These are phyloP conservation scores for Orthonyx spaldingii DNA, from an alignment of 2,113 vertebrate species.

Conservation along the genomic window DNA sequence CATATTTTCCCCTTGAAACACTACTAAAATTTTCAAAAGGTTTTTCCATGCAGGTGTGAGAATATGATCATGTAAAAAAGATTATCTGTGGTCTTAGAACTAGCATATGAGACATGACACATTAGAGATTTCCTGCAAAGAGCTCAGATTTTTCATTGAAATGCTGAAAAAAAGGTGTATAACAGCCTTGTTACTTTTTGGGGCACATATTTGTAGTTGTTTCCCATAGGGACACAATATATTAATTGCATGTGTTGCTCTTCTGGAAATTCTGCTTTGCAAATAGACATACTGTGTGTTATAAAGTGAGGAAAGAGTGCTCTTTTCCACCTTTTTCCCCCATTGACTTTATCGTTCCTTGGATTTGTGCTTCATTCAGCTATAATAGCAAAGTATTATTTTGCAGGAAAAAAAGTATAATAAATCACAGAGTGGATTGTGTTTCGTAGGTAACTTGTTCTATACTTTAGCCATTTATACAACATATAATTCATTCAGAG, in stretches of 20 bases:
- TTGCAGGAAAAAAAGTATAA: constrained; percentile 8
- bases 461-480: constrained; percentile 12
- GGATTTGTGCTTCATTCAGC: not conserved
- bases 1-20: not conserved
- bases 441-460: constrained; percentile 9
- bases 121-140: not conserved
- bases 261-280: not conserved
- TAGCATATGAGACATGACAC: not conserved
- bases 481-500: constrained; percentile 1
- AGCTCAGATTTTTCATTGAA: not conserved
- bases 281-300: not conserved
- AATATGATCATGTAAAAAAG: not conserved
- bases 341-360: not conserved
- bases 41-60: not conserved
- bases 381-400: not conserved
- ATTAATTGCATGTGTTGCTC: constrained; percentile 5
- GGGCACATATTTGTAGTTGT: not conserved
- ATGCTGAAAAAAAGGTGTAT: not conserved
- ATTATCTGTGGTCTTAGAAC: not conserved
- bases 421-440: constrained; percentile 4
- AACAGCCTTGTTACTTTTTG: not conserved
- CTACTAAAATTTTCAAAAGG: not conserved
- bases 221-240: not conserved
- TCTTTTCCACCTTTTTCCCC: not conserved
- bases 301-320: not conserved